A percentile compares a stretch with the other conserved stretches of the same genome.
These are phyloP conservation scores for Plutomurus gul DNA, from an alignment of 1,140 invertebrate genomes.

Conservation along the genomic window DNA sequence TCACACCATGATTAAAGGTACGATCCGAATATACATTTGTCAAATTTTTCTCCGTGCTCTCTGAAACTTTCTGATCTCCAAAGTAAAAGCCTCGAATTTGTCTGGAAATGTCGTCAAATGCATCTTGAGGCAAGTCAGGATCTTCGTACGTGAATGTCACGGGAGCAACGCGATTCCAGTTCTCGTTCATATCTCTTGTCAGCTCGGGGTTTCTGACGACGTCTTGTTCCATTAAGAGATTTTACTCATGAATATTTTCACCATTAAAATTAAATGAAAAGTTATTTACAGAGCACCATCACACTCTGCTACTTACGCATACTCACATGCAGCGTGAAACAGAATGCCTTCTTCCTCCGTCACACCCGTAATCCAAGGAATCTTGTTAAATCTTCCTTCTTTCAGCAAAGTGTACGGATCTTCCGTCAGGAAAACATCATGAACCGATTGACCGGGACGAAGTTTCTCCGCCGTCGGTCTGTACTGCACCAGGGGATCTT, in stretches of 20 bases:
- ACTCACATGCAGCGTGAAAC: constrained; percentile 25
- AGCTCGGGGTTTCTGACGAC: constrained; percentile 1
- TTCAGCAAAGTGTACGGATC: background rate
- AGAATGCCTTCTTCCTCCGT: constrained; percentile 37
- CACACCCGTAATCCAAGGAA: constrained; percentile 39
- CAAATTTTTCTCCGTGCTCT: constrained; percentile 9
- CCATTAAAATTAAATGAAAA: background rate
- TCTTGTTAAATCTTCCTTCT: constrained; percentile 29
- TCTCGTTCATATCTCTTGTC: constrained; percentile 11
- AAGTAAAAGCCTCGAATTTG: constrained; percentile 44
- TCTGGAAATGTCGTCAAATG: constrained; percentile 19
- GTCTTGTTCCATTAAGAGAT: background rate
- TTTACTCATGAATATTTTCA: too few species aligned
- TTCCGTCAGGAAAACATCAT: constrained; percentile 12
- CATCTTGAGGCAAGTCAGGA: background rate
- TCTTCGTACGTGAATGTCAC: constrained; percentile 42
- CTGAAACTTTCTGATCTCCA: constrained; percentile 19
- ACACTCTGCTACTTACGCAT: background rate
- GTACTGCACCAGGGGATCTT: constrained; percentile 13
- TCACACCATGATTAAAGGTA: constrained; percentile 39
- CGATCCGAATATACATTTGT: constrained; percentile 44
- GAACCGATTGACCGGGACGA: background rate
- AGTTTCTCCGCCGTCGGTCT: background rate
- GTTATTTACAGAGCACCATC: background rate
- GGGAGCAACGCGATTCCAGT: constrained; percentile 41